phyloP scores from a whole-genome alignment of 2,888 invertebrate species.

The Ferrisia virgata region DNA sequence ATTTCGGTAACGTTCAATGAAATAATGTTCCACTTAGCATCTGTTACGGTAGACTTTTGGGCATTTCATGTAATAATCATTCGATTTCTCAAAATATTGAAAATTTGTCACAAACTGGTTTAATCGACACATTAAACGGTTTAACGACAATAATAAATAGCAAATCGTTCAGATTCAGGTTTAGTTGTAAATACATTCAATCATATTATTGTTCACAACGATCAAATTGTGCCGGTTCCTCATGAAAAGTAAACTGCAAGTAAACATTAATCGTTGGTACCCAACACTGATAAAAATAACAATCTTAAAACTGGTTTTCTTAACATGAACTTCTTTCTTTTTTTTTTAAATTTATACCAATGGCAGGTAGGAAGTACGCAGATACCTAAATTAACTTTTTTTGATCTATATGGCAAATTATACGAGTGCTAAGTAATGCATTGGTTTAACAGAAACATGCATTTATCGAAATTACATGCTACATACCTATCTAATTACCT shows the following conservation, averaged over 20 bases:
- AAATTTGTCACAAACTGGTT: not conserved
- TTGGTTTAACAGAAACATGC: too few relatives aligned
- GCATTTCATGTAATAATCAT: not conserved
- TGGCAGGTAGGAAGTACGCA: too few relatives aligned
- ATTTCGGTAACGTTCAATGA: not conserved
- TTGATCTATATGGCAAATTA: too few relatives aligned
- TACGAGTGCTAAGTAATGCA: too few relatives aligned
- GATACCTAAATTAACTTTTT: too few relatives aligned
- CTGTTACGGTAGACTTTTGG: slow-evolving; percentile 4
- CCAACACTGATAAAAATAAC: not conserved
- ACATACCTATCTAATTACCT: too few relatives aligned
- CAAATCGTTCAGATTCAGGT: not conserved
- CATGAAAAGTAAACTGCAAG: not conserved
- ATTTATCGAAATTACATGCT: too few relatives aligned
- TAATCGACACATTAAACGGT: not conserved
- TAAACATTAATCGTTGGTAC: not conserved
- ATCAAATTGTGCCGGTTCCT: not conserved
- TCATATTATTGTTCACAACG: not conserved
- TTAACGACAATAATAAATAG: not conserved
- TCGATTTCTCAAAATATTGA: not conserved
- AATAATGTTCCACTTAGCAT: not conserved
- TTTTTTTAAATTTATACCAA: not conserved
- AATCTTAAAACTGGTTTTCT: not conserved
- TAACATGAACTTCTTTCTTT: not conserved
- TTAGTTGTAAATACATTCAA: not conserved